These are phyloP conservation scores for Holocentrus rufus DNA, from an alignment of 2,797 vertebrate genomes.

Conservation along the genomic window DNA sequence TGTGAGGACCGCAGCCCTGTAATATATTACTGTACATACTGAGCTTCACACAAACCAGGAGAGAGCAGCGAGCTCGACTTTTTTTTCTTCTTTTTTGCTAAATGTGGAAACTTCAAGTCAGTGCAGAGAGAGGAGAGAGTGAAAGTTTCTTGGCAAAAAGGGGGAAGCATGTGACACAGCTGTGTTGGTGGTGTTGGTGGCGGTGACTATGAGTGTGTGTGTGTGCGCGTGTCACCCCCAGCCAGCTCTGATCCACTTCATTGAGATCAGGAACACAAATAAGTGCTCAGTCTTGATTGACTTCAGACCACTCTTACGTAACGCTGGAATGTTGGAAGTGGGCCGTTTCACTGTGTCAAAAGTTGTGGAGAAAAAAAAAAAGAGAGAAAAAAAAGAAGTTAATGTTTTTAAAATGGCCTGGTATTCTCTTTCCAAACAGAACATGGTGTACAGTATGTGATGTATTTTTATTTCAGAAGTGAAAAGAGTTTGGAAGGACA, in stretches of 20 bases:
- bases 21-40: constrained; percentile 25
- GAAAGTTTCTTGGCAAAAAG: constrained; percentile 44
- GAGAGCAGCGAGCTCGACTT: constrained; percentile 35
- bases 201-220: constrained; percentile 15
- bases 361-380: constrained; percentile 27
- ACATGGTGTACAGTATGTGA: neutral
- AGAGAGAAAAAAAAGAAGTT: constrained; percentile 28
- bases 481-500: neutral
- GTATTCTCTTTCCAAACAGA: constrained; percentile 1
- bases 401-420: constrained; percentile 19
- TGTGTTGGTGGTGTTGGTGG: constrained; percentile 40
- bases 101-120: constrained; percentile 56
- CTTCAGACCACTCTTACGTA: constrained; percentile 69
- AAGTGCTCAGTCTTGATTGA: constrained; percentile 59
- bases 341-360: constrained; percentile 47
- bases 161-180: constrained; percentile 57
- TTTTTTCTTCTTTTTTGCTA: constrained; percentile 16
- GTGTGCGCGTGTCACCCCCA: constrained; percentile 34
- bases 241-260: constrained; percentile 65
- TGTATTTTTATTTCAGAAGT: no score
- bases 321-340: constrained; percentile 69
- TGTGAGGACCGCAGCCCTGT: constrained; percentile 2
- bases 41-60: constrained; percentile 33
- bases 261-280: constrained; percentile 69
- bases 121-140: constrained; percentile 47